These are phyloP conservation scores for Dione vanillae DNA, from an alignment of 2,888 invertebrate genomes.

Conservation along the genomic window DNA sequence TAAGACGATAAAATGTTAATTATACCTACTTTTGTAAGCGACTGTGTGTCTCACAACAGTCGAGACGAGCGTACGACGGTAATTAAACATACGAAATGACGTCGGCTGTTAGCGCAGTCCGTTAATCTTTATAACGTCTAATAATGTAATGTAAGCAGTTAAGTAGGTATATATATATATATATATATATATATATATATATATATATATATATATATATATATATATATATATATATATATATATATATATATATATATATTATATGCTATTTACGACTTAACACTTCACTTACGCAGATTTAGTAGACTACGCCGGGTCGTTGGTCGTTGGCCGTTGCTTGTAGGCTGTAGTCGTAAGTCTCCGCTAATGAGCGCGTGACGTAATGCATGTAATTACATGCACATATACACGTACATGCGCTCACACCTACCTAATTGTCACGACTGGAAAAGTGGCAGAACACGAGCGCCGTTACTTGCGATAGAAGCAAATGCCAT, in stretches of 20 bases:
- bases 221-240: background rate
- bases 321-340: conserved; percentile 17
- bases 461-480: conserved; percentile 29
- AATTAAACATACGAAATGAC: conserved; percentile 15
- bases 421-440: conserved; percentile 44
- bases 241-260: background rate
- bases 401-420: conserved; percentile 44
- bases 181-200: background rate
- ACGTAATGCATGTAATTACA: conserved; percentile 44
- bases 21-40: conserved; percentile 21
- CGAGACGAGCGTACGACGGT: background rate
- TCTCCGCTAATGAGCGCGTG: conserved; percentile 45
- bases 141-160: background rate
- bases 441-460: conserved; percentile 32
- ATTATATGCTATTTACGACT: background rate
- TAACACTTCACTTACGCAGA: background rate
- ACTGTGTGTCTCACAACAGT: conserved; percentile 13
- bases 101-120: background rate
- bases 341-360: conserved; percentile 25
- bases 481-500: conserved; percentile 9
- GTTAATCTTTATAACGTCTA: conserved; percentile 9
- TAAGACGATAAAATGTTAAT: conserved; percentile 20
- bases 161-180: background rate
- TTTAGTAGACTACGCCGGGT: background rate
- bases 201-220: background rate